Evolutionary conservation across 2,888 invertebrate species (phyloP).

Genomic region (Eledone cirrhosa): DNA sequence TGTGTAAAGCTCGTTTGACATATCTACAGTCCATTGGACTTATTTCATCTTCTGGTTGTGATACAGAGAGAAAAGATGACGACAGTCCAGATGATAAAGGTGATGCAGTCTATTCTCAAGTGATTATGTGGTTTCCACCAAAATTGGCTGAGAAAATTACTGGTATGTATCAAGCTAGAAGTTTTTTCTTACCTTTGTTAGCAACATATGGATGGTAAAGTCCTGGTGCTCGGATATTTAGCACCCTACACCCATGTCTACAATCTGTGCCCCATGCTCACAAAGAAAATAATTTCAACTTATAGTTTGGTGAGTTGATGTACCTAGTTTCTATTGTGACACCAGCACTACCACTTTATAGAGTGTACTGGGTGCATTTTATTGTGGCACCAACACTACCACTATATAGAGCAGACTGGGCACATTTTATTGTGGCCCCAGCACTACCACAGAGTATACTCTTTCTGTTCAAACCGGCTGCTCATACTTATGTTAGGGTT

Average conservation of each 20-base stretch:
- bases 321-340: no score
- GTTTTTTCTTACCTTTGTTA: neutral
- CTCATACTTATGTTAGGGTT: no score
- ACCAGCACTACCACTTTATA: no score
- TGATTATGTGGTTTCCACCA: slow-evolving; percentile 5
- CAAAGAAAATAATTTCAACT: no score
- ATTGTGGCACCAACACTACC: no score
- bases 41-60: neutral
- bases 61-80: neutral
- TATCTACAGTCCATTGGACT: slow-evolving; percentile 1
- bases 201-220: no score
- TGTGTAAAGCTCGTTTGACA: neutral
- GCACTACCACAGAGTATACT: no score
- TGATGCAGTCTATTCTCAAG: neutral
- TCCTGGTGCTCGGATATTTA: neutral
- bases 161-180: neutral
- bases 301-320: no score
- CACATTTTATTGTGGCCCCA: no score
- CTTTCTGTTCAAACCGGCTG: no score
- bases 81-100: neutral
- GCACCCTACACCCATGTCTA: neutral
- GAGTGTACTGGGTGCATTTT: no score
- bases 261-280: neutral
- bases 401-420: no score
- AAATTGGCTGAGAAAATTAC: slow-evolving; percentile 21